Base-by-base conservation (phyloP, 2,113 vertebrate species). In the Puntigrus tetrazona region DNA sequence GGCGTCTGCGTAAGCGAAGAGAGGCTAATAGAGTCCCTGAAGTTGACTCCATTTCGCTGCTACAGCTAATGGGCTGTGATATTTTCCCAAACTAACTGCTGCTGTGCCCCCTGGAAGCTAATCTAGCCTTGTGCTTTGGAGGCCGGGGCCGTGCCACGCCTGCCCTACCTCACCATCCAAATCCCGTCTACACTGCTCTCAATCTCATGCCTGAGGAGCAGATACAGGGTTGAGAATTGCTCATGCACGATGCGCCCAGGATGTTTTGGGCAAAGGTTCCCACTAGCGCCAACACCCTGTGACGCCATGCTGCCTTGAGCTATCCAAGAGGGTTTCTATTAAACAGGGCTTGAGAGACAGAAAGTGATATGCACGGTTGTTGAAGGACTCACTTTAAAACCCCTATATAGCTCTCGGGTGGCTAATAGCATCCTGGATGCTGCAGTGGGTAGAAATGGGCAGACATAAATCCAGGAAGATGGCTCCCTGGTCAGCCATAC, bases 51-150 rank as follows among this genome's bases (percentile, higher is more conserved):
- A 92, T 97, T 97, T 97, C 95, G 96, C 94, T 95, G 93, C 94
- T 95, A 91, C 95, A 94, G 95, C 96, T 98, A 98, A 97, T 95
- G 96, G 96, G 95, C 95, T 97, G 95, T 95, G 96, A 96, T 97
- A 92, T 94, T 95, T 95, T 94, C 92, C 95, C 94, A 96, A 96
- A 96, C 92, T 95, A 93, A 94, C 94, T 95, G 91, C 92, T 87
- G 92, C 91, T 95, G 92, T 92, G 91, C 92, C 92, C 91, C 87
- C 88, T 93, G 94, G 93, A 94, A 93, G 92, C 93, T 94, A 95
- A 95, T 93, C 94, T 92, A 93, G 92, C 93, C 93, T 90, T 50
- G 89, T 43, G 88, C 86, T 87, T 91, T 78, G 86, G 86, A 89
- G 89, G 29, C 59, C 25, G 14, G 88, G 88, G 91, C 89, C 86